A percentile compares a stretch with the other conserved stretches of the same genome.
phyloP scores from a whole-genome alignment of 2,113 vertebrate species.

The Rhea americana region DNA sequence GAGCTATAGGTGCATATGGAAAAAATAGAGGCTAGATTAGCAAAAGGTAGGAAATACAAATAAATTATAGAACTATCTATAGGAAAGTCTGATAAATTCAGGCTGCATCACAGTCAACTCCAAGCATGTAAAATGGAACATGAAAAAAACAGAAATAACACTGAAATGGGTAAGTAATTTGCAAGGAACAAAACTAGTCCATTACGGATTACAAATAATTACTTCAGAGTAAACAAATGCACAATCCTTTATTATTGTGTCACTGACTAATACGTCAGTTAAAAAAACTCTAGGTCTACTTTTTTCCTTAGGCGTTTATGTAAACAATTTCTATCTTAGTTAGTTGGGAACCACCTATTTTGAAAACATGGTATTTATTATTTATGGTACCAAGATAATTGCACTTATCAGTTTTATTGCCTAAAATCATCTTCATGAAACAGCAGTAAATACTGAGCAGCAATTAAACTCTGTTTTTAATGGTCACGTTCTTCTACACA shows the following conservation, averaged over 20 bases:
- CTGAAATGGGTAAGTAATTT: not conserved
- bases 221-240: not conserved
- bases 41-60: not conserved
- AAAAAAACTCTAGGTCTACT: not conserved
- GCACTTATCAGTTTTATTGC: not conserved
- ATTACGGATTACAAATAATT: not conserved
- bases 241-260: not conserved
- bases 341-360: not conserved
- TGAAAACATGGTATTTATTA: not conserved
- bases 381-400: not conserved
- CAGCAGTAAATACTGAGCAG: not conserved
- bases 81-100: not conserved
- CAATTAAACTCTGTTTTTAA: not conserved
- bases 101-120: conserved; percentile 1
- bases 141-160: not conserved
- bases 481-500: not conserved
- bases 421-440: not conserved
- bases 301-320: conserved; percentile 15
- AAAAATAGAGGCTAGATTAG: not conserved
- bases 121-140: not conserved
- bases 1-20: not conserved
- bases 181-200: not conserved
- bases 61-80: not conserved
- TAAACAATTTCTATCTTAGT: not conserved
- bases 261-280: not conserved